Base-by-base conservation (phyloP, 2,797 vertebrate genomes). In the Sebastes reedi region DNA sequence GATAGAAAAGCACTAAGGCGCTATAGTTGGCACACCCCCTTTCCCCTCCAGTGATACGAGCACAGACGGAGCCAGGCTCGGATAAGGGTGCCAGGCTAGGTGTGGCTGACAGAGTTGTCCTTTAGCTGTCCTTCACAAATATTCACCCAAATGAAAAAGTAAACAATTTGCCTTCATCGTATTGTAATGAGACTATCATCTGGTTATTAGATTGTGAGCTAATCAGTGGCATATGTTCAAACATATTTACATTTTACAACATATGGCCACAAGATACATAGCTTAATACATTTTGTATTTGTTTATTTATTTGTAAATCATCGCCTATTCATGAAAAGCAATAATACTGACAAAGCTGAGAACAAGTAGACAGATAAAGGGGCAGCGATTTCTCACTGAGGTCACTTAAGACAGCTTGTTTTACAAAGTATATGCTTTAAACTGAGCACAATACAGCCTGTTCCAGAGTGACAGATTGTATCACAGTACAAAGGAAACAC, bases 51-150 rank as follows among this genome's bases (percentile, higher is more conserved):
- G 91, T 90, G 94, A 95, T 92, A 92, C 75, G 71, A 92, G 88
- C 89, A 79, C 87, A 92, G 90, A 90, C 87, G 65, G 88, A 92
- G 93, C 86, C 93, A 89, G 91, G 73, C 89, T 50, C 76, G 91
- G 91, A 94, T 91, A 85, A 87, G 86, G 84, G 88, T 82, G 91
- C 84, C 89, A 88, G 64, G 85, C 79, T 67, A 92, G 94, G 89
- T 90, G 87, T 89, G 87, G 89, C 82, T 93, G 92, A 90, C 85
- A 55, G 87, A 77, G 75, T 4, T 83, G 91, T 87, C 93, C 93
- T 95, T 89, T 84, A 90, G 75, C 46, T 56, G 92, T 93, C 93
- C 92, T 94, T 93, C 82, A 61, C 36, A 81, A 36, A 87, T 50
- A 79, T 20, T 30, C n/a, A 36, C 24, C 52, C 0, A 0, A 58